Conservation (phyloP, 2,888 invertebrate species). For the Allophyes oxyacanthae region DNA sequence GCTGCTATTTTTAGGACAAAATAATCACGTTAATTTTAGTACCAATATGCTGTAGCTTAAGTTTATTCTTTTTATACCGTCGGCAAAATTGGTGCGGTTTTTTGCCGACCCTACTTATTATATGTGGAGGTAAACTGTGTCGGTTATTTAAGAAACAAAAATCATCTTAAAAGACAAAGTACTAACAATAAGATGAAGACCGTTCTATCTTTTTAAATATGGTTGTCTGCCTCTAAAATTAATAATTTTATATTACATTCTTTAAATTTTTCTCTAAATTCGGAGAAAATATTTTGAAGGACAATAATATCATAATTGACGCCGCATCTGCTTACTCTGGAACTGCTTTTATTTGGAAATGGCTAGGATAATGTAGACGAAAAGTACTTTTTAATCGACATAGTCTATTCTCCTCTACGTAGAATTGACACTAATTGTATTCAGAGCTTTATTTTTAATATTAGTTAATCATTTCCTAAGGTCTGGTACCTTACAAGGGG, state of each 20-base stretch:
- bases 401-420: slow-evolving; percentile 10
- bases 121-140: slow-evolving; percentile 17
- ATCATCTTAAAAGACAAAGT: neutral
- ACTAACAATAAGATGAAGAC: no score
- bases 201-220: no score
- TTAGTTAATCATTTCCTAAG: slow-evolving; percentile 32
- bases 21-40: slow-evolving; percentile 29
- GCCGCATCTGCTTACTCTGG: neutral
- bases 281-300: slow-evolving; percentile 33
- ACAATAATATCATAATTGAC: neutral
- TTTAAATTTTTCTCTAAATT: slow-evolving; percentile 33
- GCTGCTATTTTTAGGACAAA: slow-evolving; percentile 35
- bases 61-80: slow-evolving; percentile 28
- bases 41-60: slow-evolving; percentile 30
- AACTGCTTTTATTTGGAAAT: neutral
- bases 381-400: slow-evolving; percentile 8
- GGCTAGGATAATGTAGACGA: neutral
- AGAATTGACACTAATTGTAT: slow-evolving; percentile 37
- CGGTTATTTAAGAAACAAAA: slow-evolving; percentile 7
- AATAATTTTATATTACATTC: slow-evolving; percentile 1
- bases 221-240: no score
- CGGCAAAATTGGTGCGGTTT: slow-evolving; percentile 19
- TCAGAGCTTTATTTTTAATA: slow-evolving; percentile 52
- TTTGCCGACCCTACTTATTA: slow-evolving; percentile 6
- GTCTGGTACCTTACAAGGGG: slow-evolving; percentile 38